A percentile compares a stretch with the other conserved stretches of the same genome.
Evolutionary conservation across 2,113 vertebrate species (phyloP).

Genomic region (Gobius niger): DNA sequence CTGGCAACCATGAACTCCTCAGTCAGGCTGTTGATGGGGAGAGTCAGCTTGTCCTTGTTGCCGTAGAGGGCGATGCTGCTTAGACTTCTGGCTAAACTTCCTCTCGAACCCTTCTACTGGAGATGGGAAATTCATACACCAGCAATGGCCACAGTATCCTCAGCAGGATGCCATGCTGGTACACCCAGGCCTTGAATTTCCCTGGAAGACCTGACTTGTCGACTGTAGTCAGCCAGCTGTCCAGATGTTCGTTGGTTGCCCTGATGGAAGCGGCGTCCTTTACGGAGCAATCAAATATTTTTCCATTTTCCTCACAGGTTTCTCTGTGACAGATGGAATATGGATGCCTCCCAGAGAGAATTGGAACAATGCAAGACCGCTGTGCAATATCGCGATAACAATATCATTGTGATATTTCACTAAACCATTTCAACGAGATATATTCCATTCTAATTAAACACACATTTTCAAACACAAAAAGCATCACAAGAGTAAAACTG

Average conservation of each 20-base stretch:
- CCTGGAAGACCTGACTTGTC: background rate
- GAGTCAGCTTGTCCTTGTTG: background rate
- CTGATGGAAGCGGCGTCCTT: background rate
- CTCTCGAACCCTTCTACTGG: background rate
- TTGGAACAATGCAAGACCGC: background rate
- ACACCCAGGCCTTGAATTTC: background rate
- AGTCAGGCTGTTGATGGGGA: background rate
- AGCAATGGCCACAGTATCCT: too few relatives aligned
- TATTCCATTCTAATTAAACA: too few relatives aligned
- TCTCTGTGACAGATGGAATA: background rate
- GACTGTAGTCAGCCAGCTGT: background rate
- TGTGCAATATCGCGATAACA: too few relatives aligned
- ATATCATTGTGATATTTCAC: too few relatives aligned
- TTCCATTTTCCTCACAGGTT: background rate
- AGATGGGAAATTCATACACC: background rate
- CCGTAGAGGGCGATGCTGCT: background rate
- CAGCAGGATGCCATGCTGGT: background rate
- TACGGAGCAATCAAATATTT: background rate
- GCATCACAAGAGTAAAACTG: too few relatives aligned
- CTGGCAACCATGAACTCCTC: background rate
- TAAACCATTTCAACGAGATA: too few relatives aligned
- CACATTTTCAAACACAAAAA: too few relatives aligned
- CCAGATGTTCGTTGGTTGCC: background rate
- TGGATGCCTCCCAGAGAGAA: background rate
- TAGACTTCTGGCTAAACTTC: background rate